phyloP scores from a whole-genome alignment of 2,888 invertebrate species.

The Balanococcus diminutus region DNA sequence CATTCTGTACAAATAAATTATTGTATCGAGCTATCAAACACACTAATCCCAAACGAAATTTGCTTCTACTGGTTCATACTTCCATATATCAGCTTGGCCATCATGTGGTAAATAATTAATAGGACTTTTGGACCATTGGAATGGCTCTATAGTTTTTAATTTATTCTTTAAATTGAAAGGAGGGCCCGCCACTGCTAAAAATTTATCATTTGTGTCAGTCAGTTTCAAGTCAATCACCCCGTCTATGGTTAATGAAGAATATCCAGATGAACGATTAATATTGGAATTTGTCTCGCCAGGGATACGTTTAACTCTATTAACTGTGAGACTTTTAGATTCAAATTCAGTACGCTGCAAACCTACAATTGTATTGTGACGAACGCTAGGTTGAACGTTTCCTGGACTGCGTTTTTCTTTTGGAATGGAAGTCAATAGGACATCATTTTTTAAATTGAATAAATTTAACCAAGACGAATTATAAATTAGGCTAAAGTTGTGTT shows the following conservation, averaged over 20 bases:
- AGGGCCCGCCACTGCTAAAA: slow-evolving; percentile 62
- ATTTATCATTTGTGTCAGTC: slow-evolving; percentile 59
- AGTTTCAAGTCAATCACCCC: slow-evolving; percentile 58
- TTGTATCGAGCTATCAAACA: not conserved
- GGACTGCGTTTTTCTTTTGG: not conserved
- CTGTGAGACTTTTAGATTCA: not conserved
- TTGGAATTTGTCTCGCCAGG: not conserved
- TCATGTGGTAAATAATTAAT: slow-evolving; percentile 70
- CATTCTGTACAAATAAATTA: not conserved
- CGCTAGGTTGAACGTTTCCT: not conserved
- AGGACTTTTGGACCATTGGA: slow-evolving; percentile 76
- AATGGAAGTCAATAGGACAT: not conserved
- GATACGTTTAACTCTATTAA: not conserved
- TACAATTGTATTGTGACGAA: not conserved
- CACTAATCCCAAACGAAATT: slow-evolving; percentile 58
- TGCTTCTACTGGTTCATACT: slow-evolving; percentile 67
- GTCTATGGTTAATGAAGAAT: slow-evolving; percentile 42
- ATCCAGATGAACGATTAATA: slow-evolving; percentile 33
- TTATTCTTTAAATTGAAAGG: slow-evolving; percentile 59
- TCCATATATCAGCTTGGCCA: slow-evolving; percentile 77
- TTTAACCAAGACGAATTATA: slow-evolving; percentile 18
- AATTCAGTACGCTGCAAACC: not conserved
- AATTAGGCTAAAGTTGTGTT: not conserved
- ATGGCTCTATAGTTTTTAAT: slow-evolving; percentile 63
- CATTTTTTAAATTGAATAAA: slow-evolving; percentile 27